Evolutionary conservation across 2,888 invertebrate species (phyloP), one percentile per base, ranked within the genome.

Genomic region (Nebria brevicollis): DNA sequence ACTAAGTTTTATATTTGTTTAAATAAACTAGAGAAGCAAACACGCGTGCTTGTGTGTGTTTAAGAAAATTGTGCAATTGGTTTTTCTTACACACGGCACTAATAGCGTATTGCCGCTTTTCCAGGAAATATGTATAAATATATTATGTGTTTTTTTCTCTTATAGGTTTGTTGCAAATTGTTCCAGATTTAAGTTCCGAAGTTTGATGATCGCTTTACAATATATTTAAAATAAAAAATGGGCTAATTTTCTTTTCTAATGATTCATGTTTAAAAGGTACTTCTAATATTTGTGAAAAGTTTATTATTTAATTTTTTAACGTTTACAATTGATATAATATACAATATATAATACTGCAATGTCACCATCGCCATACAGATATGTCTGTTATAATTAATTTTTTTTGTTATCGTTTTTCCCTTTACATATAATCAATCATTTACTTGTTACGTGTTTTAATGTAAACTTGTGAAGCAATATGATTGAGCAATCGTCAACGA

Each of bases 171-270:
- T 75, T 75, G 42, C 65, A 72, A 75, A 70, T 34, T 75, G 80
- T 80, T 72, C 75, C 80, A 75, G 70, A 68, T 26, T 64, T 72
- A 74, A 73, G 79, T 79, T 80, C 80, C 75, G 75, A 80, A 75
- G 34, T 75, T 80, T 75, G 80, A 80, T 66, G 75, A 75, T 75
- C 73, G 80, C 80, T 80, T 78, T 75, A 66, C 41, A 42, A 78
- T 79, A 79, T 79, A 79, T 79, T 74, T 79, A 78, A 73, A 72
- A 75, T 75, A 75, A 65, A 80, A 26, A 80, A 80, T 75, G 80
- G 80, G 80, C 80, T 80, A 80, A 80, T 80, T 80, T 73, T 75
- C 66, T 73, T 73, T 80, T 75, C 75, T 74, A 74, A 66, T 34
- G 34, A 34, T 34, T 80, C 75, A 80, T 75, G 75, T 80, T 78